Base-by-base conservation (phyloP, 2,888 invertebrate genomes). In the Sinohyriopsis cumingii region DNA sequence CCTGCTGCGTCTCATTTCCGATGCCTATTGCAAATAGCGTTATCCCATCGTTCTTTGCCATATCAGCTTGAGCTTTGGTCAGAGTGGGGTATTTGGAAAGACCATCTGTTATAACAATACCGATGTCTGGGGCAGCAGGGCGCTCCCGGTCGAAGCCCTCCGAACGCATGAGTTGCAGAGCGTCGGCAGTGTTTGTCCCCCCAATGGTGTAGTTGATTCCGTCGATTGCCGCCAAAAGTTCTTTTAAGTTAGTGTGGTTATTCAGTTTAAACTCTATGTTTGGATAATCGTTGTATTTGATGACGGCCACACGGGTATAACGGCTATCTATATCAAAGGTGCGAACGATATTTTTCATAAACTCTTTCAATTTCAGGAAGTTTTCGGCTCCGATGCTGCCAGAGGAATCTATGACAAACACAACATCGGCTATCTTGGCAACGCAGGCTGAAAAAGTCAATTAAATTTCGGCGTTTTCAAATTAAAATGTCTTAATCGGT, bases 181-280 rank as follows among this genome's bases (percentile, higher is more conserved):
- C 84, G 19, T 77, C 77, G 18, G 82, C 82, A 3, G 84, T 85
- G 61, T 79, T 70, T 7, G 85, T 85, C 19, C 78, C 78, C 20
- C 80, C 80, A 3, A 75, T 75, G 53, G 70, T 75, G 63, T 79
- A 78, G 1, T 64, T 70, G 20, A 80, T 70, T 18, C 67, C 63
- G 55, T 69, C 72, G 19, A 82, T 68, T 3, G 80, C 80, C n/a
- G 67, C 60, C n/a, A 74, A 20, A 5, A 81, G 66, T 15, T 79
- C 80, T 15, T 81, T 70, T 12, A 69, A 65, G 61, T 67, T 78
- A 0, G 62, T 65, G 57, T 69, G 73, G 18, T 76, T 69, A 67
- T 79, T 72, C 12, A 85, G 78, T 57, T 81, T 73, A 56, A 84
- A 81, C 55, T 79, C 72, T n/a, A 79, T 75, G 15, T 67, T 68